These are phyloP conservation scores for Chloropsis cyanopogon DNA, from an alignment of 2,113 vertebrate genomes.

Conservation along the genomic window DNA sequence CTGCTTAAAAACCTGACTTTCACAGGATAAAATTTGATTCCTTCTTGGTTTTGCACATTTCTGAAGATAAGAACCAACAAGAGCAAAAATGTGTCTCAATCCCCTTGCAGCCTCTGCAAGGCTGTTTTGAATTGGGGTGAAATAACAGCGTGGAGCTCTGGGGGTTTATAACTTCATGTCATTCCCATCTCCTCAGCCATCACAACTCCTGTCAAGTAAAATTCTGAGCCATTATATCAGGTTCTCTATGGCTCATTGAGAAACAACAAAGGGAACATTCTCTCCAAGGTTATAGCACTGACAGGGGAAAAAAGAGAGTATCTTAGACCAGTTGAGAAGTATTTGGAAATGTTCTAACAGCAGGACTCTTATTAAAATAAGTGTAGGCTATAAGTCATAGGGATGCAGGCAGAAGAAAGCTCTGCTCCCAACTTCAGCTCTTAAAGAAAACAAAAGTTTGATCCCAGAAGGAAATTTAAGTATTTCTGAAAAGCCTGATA, in stretches of 20 bases:
- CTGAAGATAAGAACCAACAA: neutral
- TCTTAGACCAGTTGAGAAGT: conserved; percentile 6
- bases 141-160: neutral
- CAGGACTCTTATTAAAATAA: conserved; percentile 46
- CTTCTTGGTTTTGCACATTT: neutral
- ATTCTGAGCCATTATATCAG: conserved; percentile 40
- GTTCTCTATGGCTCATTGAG: conserved; percentile 52
- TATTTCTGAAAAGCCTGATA: conserved; percentile 6
- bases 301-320: neutral
- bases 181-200: conserved; percentile 9
- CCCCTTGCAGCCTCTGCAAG: neutral
- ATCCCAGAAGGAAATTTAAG: conserved; percentile 21
- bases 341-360: conserved; percentile 47
- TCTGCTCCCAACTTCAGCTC: neutral
- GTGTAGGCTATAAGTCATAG: conserved; percentile 27
- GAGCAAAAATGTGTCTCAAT: neutral
- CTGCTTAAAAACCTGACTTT: neutral
- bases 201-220: conserved; percentile 35
- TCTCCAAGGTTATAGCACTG: conserved; percentile 33
- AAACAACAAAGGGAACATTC: conserved; percentile 63
- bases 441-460: conserved; percentile 14
- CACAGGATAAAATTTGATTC: neutral
- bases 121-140: neutral
- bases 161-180: neutral
- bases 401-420: neutral